Evolutionary conservation across 2,888 invertebrate genomes (phyloP), one percentile per base, ranked within the genome.

Genomic region (Coelinius sp.): DNA sequence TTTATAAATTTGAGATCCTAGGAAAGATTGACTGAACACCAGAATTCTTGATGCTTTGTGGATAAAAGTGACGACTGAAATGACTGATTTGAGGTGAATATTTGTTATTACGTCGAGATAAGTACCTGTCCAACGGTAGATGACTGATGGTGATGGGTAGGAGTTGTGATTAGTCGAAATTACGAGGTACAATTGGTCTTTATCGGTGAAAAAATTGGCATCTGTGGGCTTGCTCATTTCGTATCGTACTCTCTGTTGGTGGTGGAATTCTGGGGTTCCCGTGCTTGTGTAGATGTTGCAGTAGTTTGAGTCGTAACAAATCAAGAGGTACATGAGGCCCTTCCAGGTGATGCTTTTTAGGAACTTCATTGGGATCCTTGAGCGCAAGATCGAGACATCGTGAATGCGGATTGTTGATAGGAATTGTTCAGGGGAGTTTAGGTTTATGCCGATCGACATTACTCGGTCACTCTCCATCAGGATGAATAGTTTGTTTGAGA

Each of bases 111-210:
- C 71, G 49, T 83, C 83, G 83, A 84, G 83, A 68, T 83, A 83
- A 5, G 83, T 84, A 5, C 79, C 83, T 41, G 78, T 81, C 84
- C 84, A 84, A 22, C 78, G 77, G 49, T 84, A 84, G 63, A 84
- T 80, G 81, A 77, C 70, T 4, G 83, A 84, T 4, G 80, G 74
- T 3, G 77, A 76, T 4, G 77, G 49, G 65, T 73, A 78, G 73
- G 73, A 67, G 12, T 75, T 78, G 7, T 71, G 74, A 65, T 79
- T 80, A 44, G 79, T 75, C 2, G 78, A 81, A 1, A 84, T 75
- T 1, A 84, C 75, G 4, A 84, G 75, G 70, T 83, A 82, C 6
- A 84, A 80, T 8, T 71, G 80, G 74, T 80, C 78, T 5, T 63
- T 73, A 4, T 76, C 77, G 3, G 74, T 76, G 66, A 84, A 83